Conservation (phyloP, 2,888 invertebrate species). For the Drosophila buzzatii region DNA sequence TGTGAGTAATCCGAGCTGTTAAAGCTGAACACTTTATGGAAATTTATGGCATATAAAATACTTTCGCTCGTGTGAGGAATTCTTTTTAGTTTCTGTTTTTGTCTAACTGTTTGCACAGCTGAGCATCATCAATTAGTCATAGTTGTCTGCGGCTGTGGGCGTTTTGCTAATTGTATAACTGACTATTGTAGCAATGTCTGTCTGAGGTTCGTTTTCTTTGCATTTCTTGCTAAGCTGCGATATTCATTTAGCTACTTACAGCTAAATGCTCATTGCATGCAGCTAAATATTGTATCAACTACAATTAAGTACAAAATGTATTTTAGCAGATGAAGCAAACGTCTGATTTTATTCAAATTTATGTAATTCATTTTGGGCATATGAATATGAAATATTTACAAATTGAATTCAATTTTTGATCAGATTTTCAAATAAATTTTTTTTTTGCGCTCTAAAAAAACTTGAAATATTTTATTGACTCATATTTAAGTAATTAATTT, state of each 20-base stretch:
- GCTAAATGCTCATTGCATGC: slow-evolving; percentile 1
- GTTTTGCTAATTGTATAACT: slow-evolving; percentile 27
- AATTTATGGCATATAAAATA: slow-evolving; percentile 71
- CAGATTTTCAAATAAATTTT: no score
- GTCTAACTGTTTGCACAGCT: slow-evolving; percentile 23
- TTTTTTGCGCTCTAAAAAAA: no score
- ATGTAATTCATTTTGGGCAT: no score
- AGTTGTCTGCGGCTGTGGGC: slow-evolving; percentile 30
- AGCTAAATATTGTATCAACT: neutral
- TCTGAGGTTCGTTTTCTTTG: neutral
- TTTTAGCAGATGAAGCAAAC: neutral
- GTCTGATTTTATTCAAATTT: no score
- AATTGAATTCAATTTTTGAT: no score
- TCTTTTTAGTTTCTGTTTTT: slow-evolving; percentile 13
- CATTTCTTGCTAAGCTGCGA: neutral
- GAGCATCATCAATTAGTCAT: slow-evolving; percentile 57
- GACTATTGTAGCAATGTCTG: neutral
- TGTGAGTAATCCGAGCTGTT: slow-evolving; percentile 56
- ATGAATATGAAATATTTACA: no score
- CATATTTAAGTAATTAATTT: no score
- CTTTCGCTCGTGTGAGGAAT: slow-evolving; percentile 64
- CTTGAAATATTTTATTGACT: no score
- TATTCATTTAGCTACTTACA: slow-evolving; percentile 3
- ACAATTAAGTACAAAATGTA: neutral
- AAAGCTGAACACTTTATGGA: slow-evolving; percentile 57